phyloP scores from a whole-genome alignment of 2,113 vertebrate genomes.

The Oryzias celebensis region DNA sequence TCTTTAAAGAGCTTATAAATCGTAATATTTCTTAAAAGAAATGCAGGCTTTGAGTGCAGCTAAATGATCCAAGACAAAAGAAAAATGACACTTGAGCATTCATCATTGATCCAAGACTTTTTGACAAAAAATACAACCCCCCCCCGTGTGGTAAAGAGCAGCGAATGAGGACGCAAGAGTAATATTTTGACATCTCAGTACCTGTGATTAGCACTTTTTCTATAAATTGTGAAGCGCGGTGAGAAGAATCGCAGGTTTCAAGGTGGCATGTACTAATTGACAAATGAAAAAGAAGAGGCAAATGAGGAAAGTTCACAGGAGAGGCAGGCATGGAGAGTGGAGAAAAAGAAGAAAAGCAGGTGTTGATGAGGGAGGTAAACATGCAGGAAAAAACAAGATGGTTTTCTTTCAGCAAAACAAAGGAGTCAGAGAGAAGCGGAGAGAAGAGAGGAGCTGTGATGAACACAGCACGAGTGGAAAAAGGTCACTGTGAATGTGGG shows the following conservation, averaged over 20 bases:
- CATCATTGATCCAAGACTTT: too few relatives aligned
- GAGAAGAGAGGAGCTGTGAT: neutral
- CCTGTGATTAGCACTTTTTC: slow-evolving; percentile 6
- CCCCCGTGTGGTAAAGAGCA: slow-evolving; percentile 5
- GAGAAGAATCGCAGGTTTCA: slow-evolving; percentile 10
- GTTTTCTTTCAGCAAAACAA: too few relatives aligned
- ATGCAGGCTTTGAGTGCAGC: too few relatives aligned
- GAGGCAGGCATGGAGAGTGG: neutral
- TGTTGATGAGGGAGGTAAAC: slow-evolving; percentile 20
- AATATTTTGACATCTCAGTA: neutral
- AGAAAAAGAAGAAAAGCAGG: neutral
- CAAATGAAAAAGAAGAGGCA: slow-evolving; percentile 10
- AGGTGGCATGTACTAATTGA: slow-evolving; percentile 38
- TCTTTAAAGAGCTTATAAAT: too few relatives aligned
- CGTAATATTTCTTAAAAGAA: too few relatives aligned
- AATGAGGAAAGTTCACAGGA: slow-evolving; percentile 5
- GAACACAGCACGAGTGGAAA: slow-evolving; percentile 21
- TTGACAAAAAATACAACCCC: too few relatives aligned
- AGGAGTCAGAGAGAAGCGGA: neutral
- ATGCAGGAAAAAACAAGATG: neutral
- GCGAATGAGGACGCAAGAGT: slow-evolving; percentile 2
- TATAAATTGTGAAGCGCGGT: slow-evolving; percentile 2
- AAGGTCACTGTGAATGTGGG: slow-evolving; percentile 30
- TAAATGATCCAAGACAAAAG: too few relatives aligned
- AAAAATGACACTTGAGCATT: too few relatives aligned